These are phyloP conservation scores for Contarinia nasturtii DNA, from an alignment of 1,140 invertebrate genomes.

Conservation along the genomic window DNA sequence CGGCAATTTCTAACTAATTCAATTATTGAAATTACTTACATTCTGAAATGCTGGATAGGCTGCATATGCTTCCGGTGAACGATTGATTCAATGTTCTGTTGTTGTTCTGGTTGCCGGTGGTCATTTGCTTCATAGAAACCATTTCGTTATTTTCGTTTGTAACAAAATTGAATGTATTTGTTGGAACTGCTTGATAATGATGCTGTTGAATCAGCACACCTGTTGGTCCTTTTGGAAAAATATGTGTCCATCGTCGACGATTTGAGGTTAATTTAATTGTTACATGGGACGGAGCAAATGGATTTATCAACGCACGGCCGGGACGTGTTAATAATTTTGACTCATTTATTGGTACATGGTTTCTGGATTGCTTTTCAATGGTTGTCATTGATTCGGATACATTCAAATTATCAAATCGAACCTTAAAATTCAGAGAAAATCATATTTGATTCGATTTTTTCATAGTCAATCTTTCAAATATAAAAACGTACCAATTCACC, in stretches of 20 bases:
- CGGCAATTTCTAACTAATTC: too few relatives aligned
- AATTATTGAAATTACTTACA: too few relatives aligned
- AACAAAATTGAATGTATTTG: conserved; percentile 8
- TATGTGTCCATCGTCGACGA: conserved; percentile 91
- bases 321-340: conserved; percentile 32
- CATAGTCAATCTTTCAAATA: background rate
- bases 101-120: conserved; percentile 11
- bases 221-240: conserved; percentile 88
- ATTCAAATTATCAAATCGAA: conserved; percentile 11
- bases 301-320: conserved; percentile 74
- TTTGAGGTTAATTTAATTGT: conserved; percentile 94
- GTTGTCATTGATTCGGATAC: conserved; percentile 23
- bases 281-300: conserved; percentile 92
- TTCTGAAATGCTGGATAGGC: too few relatives aligned
- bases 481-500: background rate
- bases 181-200: conserved; percentile 70
- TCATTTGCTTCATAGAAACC: conserved; percentile 6
- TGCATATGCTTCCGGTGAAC: too few relatives aligned
- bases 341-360: conserved; percentile 3
- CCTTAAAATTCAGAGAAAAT: background rate
- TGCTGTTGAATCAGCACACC: conserved; percentile 82
- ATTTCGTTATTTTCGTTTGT: background rate
- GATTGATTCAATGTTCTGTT: conserved; percentile 1
- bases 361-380: background rate
- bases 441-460: conserved; percentile 1